These are phyloP conservation scores for Lasioglossum figueresi DNA, from an alignment of 2,888 invertebrate species.

Conservation along the genomic window DNA sequence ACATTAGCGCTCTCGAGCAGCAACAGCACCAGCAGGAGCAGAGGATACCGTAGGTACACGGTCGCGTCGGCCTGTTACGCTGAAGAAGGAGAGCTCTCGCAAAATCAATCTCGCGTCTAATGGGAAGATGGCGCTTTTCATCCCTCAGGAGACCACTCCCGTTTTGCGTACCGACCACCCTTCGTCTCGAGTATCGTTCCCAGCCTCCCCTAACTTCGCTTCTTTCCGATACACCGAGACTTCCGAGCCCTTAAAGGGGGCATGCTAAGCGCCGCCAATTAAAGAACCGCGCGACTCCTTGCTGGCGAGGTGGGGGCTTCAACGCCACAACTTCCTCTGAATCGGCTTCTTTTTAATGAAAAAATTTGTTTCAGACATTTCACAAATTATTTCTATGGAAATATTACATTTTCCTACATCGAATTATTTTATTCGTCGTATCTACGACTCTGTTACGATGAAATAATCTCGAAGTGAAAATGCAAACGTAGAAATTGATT, in stretches of 20 bases:
- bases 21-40: neutral
- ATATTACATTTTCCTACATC: too few relatives aligned
- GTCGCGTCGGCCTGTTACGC: conserved; percentile 65
- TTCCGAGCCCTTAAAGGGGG: conserved; percentile 15
- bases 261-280: conserved; percentile 33
- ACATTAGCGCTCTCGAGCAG: conserved; percentile 70
- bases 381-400: too few relatives aligned
- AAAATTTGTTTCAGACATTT: neutral
- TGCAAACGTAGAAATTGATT: conserved; percentile 10
- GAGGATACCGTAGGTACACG: conserved; percentile 30
- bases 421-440: too few relatives aligned
- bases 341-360: neutral
- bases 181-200: conserved; percentile 54
- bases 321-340: neutral
- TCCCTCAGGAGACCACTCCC: conserved; percentile 71
- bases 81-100: conserved; percentile 66
- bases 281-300: neutral
- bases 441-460: too few relatives aligned
- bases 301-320: neutral
- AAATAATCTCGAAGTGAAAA: neutral
- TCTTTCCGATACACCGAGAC: conserved; percentile 51
- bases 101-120: conserved; percentile 79
- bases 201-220: conserved; percentile 10
- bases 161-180: conserved; percentile 66
- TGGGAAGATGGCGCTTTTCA: conserved; percentile 75